phyloP scores from a whole-genome alignment of 1,140 invertebrate species.

The Ips nitidus region DNA sequence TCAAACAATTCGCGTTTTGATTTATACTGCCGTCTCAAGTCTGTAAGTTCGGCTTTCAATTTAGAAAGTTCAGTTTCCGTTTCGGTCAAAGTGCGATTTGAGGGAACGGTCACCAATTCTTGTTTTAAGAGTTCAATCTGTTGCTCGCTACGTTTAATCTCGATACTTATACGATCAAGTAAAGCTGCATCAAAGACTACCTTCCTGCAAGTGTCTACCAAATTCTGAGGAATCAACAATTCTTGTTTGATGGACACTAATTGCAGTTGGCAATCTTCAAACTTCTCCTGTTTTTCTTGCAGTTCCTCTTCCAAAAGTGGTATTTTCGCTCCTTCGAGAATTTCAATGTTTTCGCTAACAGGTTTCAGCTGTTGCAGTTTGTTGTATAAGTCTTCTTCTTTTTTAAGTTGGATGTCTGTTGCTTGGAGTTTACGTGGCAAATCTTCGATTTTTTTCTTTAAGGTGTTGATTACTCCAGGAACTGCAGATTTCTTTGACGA shows the following conservation, averaged over 20 bases:
- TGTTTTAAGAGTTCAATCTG: conserved; percentile 49
- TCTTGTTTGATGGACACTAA: conserved; percentile 37
- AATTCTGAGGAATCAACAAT: conserved; percentile 37
- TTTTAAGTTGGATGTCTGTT: conserved; percentile 48
- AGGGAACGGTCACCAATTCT: conserved; percentile 52
- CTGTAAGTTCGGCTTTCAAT: conserved; percentile 50
- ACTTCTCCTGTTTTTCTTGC: conserved; percentile 28
- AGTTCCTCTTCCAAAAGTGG: conserved; percentile 36
- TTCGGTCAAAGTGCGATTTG: conserved; percentile 54
- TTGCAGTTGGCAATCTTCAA: conserved; percentile 31
- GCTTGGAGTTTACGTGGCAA: conserved; percentile 51
- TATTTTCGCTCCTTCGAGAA: conserved; percentile 36
- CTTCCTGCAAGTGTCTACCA: conserved; percentile 37
- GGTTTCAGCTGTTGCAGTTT: conserved; percentile 45
- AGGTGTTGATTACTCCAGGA: conserved; percentile 46
- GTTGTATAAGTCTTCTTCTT: conserved; percentile 42
- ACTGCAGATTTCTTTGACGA: conserved; percentile 34
- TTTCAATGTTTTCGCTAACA: conserved; percentile 42
- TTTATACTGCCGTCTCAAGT: conserved; percentile 32
- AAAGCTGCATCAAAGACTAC: conserved; percentile 44
- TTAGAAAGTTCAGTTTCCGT: conserved; percentile 53
- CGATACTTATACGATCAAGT: conserved; percentile 45
- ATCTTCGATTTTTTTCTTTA: conserved; percentile 56
- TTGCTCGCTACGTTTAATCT: conserved; percentile 38
- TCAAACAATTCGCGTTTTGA: conserved; percentile 35